These are phyloP conservation scores for Vidua macroura DNA, from an alignment of 2,113 vertebrate genomes.

Conservation along the genomic window DNA sequence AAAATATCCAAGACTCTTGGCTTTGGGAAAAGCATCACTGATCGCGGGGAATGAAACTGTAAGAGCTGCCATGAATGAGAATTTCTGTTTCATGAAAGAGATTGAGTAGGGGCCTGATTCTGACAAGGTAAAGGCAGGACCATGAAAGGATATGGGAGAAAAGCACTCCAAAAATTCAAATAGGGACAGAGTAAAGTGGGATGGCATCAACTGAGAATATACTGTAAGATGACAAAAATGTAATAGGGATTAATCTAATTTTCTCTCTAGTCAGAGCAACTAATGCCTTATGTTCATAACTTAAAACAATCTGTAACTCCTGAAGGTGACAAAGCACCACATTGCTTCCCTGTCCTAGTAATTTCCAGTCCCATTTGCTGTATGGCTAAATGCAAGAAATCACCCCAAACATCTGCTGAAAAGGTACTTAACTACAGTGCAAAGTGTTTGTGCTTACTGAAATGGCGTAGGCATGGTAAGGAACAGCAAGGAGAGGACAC, in stretches of 20 bases:
- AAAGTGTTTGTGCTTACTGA: not conserved
- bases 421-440: not conserved
- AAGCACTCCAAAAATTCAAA: not conserved
- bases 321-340: not conserved
- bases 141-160: not conserved
- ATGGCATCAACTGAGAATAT: not conserved
- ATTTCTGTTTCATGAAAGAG: not conserved
- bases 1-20: not conserved
- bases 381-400: not conserved
- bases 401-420: not conserved
- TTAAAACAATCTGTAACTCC: not conserved
- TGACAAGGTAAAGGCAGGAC: not conserved
- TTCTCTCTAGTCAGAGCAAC: not conserved
- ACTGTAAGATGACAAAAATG: not conserved
- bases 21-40: not conserved
- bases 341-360: not conserved
- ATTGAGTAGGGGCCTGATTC: not conserved
- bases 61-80: not conserved
- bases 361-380: not conserved
- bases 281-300: not conserved
- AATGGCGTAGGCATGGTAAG: not conserved
- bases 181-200: not conserved
- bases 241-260: not conserved
- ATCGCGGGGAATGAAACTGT: not conserved
- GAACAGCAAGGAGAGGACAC: not conserved